These are phyloP conservation scores for Myotis daubentonii DNA, from an alignment of 2,797 vertebrate genomes.

Conservation along the genomic window DNA sequence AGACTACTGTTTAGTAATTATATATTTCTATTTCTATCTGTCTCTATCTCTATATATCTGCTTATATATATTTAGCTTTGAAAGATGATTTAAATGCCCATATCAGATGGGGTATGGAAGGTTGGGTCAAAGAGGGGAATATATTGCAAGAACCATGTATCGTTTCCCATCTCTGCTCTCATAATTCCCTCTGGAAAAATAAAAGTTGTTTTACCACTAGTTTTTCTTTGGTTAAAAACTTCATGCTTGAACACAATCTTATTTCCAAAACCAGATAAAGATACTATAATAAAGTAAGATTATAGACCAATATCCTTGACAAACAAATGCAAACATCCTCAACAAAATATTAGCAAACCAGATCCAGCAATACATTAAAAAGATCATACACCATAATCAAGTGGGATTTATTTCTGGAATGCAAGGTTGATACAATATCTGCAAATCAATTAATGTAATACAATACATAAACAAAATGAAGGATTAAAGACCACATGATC, in stretches of 20 bases:
- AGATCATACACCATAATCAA: no score
- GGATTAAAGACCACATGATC: no score
- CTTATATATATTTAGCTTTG: background rate
- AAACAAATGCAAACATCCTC: background rate
- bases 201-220: background rate
- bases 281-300: background rate
- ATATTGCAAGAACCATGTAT: background rate
- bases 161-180: background rate
- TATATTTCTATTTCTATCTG: background rate
- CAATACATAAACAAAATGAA: no score
- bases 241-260: background rate
- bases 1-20: background rate
- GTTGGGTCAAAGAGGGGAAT: background rate
- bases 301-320: background rate
- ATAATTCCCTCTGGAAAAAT: background rate
- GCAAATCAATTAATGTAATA: no score
- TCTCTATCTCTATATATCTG: background rate
- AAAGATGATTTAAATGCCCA: background rate
- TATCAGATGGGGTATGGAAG: background rate
- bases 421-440: no score
- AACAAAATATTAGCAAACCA: background rate
- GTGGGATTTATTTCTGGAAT: no score
- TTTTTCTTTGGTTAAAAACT: background rate
- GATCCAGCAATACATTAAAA: background rate
- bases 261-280: background rate